Base-by-base conservation (phyloP, 2,888 invertebrate species). In the Tuberolachnus salignus region DNA sequence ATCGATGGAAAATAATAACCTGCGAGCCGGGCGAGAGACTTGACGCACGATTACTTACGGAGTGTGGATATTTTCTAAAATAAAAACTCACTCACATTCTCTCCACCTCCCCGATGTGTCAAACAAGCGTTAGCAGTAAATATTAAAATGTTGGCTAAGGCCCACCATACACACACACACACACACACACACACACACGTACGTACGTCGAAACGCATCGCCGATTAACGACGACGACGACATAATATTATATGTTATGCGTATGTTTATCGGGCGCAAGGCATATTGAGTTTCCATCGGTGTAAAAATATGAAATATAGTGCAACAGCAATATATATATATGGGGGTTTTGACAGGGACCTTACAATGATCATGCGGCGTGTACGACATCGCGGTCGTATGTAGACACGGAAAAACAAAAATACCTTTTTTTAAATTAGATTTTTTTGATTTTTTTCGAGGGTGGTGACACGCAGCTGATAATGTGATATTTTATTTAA, bases 241-340 rank as follows among this genome's bases (percentile, higher is more conserved):
- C 26, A 14, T 67, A 66, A 4, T 34, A 34, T 34, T 34, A 34
- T 34, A 6, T 21, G n/a, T n/a, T 19, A 11, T 21, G 42, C 42
- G 19, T 44, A 44, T 10, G 49, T 63, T 23, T 64, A 4, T 34
- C 16, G 61, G 49, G 46, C 26, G 55, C 9, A 61, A 34, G 23
- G 34, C 34, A 34, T 66, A 74, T 66, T 74, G 64, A 44, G 46
- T 74, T 74, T 74, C 74, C n/a, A 55, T 64, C 13, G 64, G 74
- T 55, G 42, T 66, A 66, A 19, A 66, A 64, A 66, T 26, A 55
- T 66, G 64, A 55, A 64, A 26, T 53, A 55, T 53, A 55, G 64
- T n/a, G 13, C 6, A 34, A 21, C 42, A 23, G 21, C 34, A 34
- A 34, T 34, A n/a, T n/a, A n/a, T n/a, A n/a, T n/a, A n/a, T n/a